Evolutionary conservation across 1,140 invertebrate genomes (phyloP).

Genomic region (Eriocheir sinensis): DNA sequence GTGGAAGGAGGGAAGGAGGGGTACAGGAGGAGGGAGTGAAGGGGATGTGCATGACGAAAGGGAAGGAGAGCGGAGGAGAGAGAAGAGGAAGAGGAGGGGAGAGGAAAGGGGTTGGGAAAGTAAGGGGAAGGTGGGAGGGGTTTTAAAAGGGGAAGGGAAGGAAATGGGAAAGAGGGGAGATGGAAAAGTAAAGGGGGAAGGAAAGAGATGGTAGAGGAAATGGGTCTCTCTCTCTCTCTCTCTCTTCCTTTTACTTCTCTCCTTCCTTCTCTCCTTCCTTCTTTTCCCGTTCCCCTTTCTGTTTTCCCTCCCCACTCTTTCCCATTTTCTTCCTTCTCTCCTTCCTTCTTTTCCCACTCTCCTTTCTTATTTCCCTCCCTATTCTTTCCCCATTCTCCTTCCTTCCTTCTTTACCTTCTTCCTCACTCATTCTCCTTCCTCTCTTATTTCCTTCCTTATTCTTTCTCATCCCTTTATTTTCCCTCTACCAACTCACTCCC

Average conservation of each 20-base stretch:
- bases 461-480: background rate
- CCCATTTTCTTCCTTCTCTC: no score
- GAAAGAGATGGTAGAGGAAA: background rate
- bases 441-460: background rate
- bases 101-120: background rate
- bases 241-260: background rate
- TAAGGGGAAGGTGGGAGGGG: background rate
- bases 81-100: background rate
- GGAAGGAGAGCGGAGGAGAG: background rate
- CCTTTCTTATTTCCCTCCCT: background rate
- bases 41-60: background rate
- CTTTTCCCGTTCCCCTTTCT: background rate
- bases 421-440: constrained; percentile 5
- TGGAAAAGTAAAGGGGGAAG: background rate
- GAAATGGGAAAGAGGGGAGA: no score
- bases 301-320: background rate
- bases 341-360: no score
- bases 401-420: background rate
- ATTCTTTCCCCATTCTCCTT: background rate
- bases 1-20: background rate
- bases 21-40: background rate
- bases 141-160: background rate
- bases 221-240: background rate
- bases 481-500: background rate
- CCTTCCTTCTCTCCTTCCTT: background rate